These are phyloP conservation scores for Varanus komodoensis DNA, from an alignment of 2,113 vertebrate genomes.

Conservation along the genomic window DNA sequence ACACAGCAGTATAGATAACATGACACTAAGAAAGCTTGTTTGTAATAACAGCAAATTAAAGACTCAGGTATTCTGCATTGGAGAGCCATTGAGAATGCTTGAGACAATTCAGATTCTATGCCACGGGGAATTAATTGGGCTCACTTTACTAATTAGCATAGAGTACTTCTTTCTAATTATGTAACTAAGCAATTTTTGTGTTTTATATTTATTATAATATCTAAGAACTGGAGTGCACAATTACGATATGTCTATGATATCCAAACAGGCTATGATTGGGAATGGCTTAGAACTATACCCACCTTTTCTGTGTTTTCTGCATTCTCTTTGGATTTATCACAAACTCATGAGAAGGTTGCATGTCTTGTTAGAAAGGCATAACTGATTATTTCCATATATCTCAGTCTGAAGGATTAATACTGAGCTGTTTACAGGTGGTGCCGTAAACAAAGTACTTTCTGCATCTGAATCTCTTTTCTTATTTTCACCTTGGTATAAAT, in stretches of 20 bases:
- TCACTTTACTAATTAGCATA: conserved; percentile 17
- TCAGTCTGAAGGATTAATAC: not conserved
- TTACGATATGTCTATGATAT: not conserved
- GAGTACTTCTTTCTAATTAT: not conserved
- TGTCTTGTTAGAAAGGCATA: not conserved
- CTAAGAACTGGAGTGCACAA: not conserved
- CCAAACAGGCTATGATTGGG: not conserved
- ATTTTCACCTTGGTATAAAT: not conserved
- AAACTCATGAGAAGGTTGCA: not conserved
- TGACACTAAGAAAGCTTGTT: conserved; percentile 59
- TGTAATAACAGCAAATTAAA: conserved; percentile 68
- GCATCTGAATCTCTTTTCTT: not conserved
- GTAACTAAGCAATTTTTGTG: not conserved
- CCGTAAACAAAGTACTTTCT: not conserved
- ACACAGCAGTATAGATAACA: conserved; percentile 64
- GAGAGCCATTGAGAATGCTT: conserved; percentile 57
- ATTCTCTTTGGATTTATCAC: not conserved
- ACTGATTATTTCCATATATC: not conserved
- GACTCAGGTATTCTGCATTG: conserved; percentile 32
- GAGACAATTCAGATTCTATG: conserved; percentile 6
- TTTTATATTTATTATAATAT: not conserved
- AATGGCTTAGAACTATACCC: not conserved
- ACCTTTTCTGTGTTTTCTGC: too few species aligned
- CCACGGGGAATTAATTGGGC: conserved; percentile 15
- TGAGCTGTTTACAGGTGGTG: not conserved